Evolutionary conservation across 2,113 vertebrate genomes (phyloP).

Genomic region (Suncus etruscus): DNA sequence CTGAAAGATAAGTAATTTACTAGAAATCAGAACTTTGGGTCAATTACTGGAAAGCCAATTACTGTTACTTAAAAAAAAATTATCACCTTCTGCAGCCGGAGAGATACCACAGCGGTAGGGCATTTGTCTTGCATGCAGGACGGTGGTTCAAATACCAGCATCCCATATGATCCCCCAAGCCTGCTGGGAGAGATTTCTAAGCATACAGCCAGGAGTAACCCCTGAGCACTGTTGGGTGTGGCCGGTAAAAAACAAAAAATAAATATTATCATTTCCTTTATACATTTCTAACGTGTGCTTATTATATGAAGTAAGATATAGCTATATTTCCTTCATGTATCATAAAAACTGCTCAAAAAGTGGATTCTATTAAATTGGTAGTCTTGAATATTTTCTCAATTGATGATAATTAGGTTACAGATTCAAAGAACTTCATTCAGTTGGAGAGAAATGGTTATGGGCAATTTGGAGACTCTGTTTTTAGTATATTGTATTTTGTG

Average conservation of each 20-base stretch:
- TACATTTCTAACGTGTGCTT: conserved; percentile 66
- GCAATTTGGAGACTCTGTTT: not conserved
- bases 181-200: too few relatives aligned
- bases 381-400: conserved; percentile 55
- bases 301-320: conserved; percentile 60
- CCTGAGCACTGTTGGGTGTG: too few relatives aligned
- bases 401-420: conserved; percentile 62
- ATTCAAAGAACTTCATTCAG: conserved; percentile 57
- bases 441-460: not conserved
- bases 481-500: not conserved
- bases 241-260: not conserved
- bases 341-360: conserved; percentile 61
- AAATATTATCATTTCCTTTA: conserved; percentile 50
- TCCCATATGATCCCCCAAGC: too few relatives aligned
- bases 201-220: too few relatives aligned
- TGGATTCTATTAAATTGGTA: conserved; percentile 68
- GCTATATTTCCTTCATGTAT: conserved; percentile 35
- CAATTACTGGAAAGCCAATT: conserved; percentile 58
- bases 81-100: not conserved
- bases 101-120: too few relatives aligned
- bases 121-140: too few relatives aligned
- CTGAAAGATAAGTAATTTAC: conserved; percentile 72
- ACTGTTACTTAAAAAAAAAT: conserved; percentile 69
- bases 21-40: conserved; percentile 60
- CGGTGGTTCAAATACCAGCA: too few relatives aligned